phyloP scores from a whole-genome alignment of 1,140 invertebrate genomes.

The Lineus longissimus region DNA sequence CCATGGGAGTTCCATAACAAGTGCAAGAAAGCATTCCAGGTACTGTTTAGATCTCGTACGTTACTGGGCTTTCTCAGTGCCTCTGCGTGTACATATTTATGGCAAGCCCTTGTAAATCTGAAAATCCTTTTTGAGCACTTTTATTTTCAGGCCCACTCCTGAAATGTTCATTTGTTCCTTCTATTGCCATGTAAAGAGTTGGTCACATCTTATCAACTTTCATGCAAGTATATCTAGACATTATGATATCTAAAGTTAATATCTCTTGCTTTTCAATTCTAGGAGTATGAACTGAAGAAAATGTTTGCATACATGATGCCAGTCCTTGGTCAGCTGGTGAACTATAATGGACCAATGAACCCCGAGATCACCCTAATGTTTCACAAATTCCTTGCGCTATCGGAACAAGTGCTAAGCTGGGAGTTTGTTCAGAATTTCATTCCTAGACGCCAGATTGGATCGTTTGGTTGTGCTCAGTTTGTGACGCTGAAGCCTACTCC shows the following conservation, averaged over 20 bases:
- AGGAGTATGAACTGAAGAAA: constrained; percentile 68
- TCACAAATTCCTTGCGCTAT: constrained; percentile 66
- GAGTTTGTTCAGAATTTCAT: constrained; percentile 60
- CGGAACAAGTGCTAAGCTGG: constrained; percentile 73
- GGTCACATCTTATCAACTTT: too few relatives aligned
- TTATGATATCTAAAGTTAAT: too few relatives aligned
- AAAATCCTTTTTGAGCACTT: not conserved
- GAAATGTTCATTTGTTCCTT: not conserved
- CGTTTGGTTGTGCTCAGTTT: constrained; percentile 37
- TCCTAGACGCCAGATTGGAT: constrained; percentile 33
- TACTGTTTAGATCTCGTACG: constrained; percentile 28
- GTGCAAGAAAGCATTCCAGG: constrained; percentile 81
- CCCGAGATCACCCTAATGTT: constrained; percentile 55
- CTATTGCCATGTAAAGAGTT: too few relatives aligned
- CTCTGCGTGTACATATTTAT: not conserved
- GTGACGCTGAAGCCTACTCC: constrained; percentile 39
- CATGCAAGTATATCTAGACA: too few relatives aligned
- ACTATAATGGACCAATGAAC: constrained; percentile 57
- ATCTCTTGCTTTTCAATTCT: constrained; percentile 27
- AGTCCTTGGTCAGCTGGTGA: constrained; percentile 60
- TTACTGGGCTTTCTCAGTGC: not conserved
- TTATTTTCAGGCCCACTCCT: not conserved
- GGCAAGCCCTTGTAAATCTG: not conserved
- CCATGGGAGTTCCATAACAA: constrained; percentile 82
- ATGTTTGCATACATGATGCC: constrained; percentile 71